A percentile compares a stretch with the other conserved stretches of the same genome.
Evolutionary conservation across 2,888 invertebrate species (phyloP).

Genomic region (Sarcophaga caerulescens): DNA sequence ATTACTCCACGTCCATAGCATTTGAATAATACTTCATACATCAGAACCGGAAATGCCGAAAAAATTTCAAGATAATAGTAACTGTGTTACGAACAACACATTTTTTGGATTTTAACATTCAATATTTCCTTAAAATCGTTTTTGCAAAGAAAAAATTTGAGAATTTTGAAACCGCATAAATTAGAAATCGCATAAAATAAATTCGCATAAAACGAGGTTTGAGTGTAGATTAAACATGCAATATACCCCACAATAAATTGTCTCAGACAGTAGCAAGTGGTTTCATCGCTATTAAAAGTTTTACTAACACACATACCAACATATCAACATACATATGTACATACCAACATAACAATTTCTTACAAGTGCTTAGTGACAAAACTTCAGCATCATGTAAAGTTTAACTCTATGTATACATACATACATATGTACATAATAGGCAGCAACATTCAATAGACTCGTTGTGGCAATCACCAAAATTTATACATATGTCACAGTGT

Average conservation of each 20-base stretch:
- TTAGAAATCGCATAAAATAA: no score
- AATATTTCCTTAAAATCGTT: no score
- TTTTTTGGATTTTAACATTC: no score
- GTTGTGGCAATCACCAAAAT: background rate
- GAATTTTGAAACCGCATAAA: no score
- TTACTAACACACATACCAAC: background rate
- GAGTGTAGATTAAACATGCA: background rate
- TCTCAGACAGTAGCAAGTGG: background rate
- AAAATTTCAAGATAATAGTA: no score
- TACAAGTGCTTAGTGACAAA: background rate
- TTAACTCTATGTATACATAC: background rate
- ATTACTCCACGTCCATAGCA: no score
- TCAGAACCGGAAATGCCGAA: no score
- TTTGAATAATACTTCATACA: no score
- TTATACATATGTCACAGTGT: constrained; percentile 21
- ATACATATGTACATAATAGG: constrained; percentile 13
- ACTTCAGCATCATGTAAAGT: background rate
- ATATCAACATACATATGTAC: no score
- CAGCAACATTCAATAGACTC: background rate
- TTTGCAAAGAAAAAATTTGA: no score
- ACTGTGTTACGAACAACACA: no score
- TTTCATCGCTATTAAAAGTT: background rate
- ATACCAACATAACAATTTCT: background rate
- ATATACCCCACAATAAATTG: background rate
- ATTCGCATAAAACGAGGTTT: no score